Base-by-base conservation (phyloP, 2,113 vertebrate genomes). In the Calidris pugnax region DNA sequence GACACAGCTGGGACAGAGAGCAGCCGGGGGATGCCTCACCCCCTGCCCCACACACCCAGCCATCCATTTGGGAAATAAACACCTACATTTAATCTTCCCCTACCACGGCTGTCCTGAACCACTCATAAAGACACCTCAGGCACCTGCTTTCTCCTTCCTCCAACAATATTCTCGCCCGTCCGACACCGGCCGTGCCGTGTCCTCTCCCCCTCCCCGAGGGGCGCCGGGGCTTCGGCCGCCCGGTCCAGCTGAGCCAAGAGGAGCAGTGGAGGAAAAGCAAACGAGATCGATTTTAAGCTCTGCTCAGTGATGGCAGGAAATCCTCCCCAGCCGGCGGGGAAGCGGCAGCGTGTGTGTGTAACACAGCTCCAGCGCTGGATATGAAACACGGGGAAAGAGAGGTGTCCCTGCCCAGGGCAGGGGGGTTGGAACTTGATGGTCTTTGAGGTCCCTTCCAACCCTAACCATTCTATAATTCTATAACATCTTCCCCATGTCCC, bases 161-260 rank as follows among this genome's bases (percentile, higher is more conserved):
- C 1, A 1, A 22, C 33, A 47, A 26, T 1, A 0, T 2, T 1
- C 32, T 50, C 4, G 0, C 30, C 37, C 26, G 1, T 10, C 47
- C 2, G 1, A 13, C 27, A 17, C 27, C 14, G 50, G 51, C 76
- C 5, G 1, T 67, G 48, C 16, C 48, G 1, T 67, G 48, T 14
- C 48, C n/a, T 43, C 45, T 72, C 7, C 26, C 26, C 35, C 14
- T 13, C 19, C 48, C 37, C 37, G 10, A 5, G 74, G 67, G 32
- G 16, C 5, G 1, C 24, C 2, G 1, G 24, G 24, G 33, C 47
- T 41, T 41, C 7, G 1, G 62, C 0, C 0, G 5, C 1, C 0
- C 35, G 39, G 62, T 27, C 30, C 19, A 13, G 37, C 12, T 0
- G 1, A 71, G 63, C 50, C 33, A n/a, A 80, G 71, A 35, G 47